Percentiles rank a stretch among this genome's conserved stretches.
Evolutionary conservation across 2,113 vertebrate genomes (phyloP).

Genomic region (Oryzias woworae): DNA sequence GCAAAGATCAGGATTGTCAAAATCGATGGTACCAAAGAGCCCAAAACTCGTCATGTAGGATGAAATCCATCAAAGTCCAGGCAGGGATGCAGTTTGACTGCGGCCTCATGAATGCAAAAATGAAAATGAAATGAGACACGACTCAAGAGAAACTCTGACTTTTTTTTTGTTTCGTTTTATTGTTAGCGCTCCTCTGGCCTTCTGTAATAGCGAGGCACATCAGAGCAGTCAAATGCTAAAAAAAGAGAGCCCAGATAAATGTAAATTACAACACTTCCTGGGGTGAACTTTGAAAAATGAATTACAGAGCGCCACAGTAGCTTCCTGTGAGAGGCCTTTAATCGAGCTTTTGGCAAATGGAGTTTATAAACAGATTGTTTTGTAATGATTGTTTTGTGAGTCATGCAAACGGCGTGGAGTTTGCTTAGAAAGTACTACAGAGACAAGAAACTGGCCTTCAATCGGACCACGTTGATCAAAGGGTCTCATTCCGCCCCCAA

Average conservation of each 20-base stretch:
- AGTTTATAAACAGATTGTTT: constrained; percentile 32
- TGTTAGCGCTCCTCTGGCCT: too few species aligned
- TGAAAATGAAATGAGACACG: constrained; percentile 6
- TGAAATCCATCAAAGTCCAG: constrained; percentile 30
- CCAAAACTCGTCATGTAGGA: constrained; percentile 4
- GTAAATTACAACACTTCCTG: constrained; percentile 36
- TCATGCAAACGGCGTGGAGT: not conserved
- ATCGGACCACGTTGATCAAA: constrained; percentile 51
- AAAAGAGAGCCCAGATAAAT: constrained; percentile 6
- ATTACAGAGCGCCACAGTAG: constrained; percentile 31
- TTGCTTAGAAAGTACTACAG: constrained; percentile 8
- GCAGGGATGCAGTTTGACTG: constrained; percentile 23
- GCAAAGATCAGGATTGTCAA: constrained; percentile 5
- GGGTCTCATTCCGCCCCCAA: constrained; percentile 35
- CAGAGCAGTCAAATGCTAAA: not conserved
- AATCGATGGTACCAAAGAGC: constrained; percentile 23
- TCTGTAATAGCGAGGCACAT: not conserved
- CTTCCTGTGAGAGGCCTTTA: constrained; percentile 35
- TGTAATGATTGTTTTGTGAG: constrained; percentile 9
- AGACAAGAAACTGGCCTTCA: constrained; percentile 34
- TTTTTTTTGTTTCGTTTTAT: not conserved
- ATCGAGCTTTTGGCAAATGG: constrained; percentile 54
- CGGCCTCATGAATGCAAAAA: constrained; percentile 9
- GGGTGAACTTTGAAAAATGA: constrained; percentile 42
- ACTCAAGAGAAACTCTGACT: constrained; percentile 1